A percentile compares a stretch with the other conserved stretches of the same genome.
Conservation (phyloP, 2,113 vertebrate species). For the Terrapene triunguis region DNA sequence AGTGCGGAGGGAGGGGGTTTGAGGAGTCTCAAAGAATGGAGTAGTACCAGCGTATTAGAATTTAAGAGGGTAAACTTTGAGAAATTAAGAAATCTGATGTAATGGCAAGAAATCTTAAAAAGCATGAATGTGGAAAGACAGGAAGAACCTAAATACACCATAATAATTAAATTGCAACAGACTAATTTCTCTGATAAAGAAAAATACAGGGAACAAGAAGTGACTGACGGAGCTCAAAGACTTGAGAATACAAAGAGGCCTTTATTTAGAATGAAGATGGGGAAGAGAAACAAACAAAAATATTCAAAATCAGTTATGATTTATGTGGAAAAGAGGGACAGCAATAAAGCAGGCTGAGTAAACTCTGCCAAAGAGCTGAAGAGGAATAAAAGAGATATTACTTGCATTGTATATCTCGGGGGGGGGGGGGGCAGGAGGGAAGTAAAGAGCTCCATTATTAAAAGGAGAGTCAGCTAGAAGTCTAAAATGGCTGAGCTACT, state of each 20-base stretch:
- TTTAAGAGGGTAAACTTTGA: not conserved
- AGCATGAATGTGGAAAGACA: not conserved
- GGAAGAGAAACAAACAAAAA: conserved; percentile 50
- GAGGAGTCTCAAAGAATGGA: not conserved
- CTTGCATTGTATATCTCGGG: not conserved
- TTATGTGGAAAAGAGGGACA: not conserved
- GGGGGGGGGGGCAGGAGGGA: rapidly evolving
- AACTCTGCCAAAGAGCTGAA: conserved; percentile 32
- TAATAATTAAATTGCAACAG: conserved; percentile 47
- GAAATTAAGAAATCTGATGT: not conserved
- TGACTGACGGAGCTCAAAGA: conserved; percentile 60
- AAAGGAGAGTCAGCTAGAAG: conserved; percentile 38
- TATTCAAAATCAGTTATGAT: conserved; percentile 30
- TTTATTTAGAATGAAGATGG: conserved; percentile 59
- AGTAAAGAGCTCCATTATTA: conserved; percentile 32
- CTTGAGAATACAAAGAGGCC: conserved; percentile 34
- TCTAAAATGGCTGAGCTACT: conserved; percentile 55
- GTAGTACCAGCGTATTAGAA: not conserved
- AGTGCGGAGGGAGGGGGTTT: not conserved
- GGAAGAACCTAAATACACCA: conserved; percentile 51
- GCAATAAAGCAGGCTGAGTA: conserved; percentile 37
- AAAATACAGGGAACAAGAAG: conserved; percentile 28
- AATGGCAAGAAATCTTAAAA: conserved; percentile 20
- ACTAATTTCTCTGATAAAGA: conserved; percentile 48
- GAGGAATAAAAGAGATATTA: conserved; percentile 9